These are phyloP conservation scores for Cyrtorhinus lividipennis DNA, from an alignment of 1,140 invertebrate species.

Conservation along the genomic window DNA sequence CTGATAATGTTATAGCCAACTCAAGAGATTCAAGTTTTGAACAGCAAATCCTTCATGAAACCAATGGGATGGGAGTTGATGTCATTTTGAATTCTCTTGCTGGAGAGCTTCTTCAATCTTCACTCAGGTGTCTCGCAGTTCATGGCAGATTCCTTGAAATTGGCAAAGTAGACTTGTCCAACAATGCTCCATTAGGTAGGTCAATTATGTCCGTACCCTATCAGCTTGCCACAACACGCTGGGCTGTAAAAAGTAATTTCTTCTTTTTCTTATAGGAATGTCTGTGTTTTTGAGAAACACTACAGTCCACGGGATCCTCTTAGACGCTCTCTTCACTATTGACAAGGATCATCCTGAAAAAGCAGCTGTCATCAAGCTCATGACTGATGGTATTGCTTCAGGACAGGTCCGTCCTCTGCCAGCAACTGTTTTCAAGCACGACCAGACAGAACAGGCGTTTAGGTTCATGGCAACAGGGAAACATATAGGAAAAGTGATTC, in stretches of 20 bases:
- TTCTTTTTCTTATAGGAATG: constrained; percentile 56
- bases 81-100: constrained; percentile 87
- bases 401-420: constrained; percentile 77
- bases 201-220: constrained; percentile 25
- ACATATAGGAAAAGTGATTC: constrained; percentile 90
- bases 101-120: constrained; percentile 84
- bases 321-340: constrained; percentile 76
- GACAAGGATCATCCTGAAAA: constrained; percentile 53
- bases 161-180: constrained; percentile 90
- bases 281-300: constrained; percentile 89
- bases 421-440: constrained; percentile 61
- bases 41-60: constrained; percentile 61
- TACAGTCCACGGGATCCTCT: constrained; percentile 87
- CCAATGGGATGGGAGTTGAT: constrained; percentile 74
- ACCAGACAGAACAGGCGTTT: constrained; percentile 86
- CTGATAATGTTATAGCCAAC: constrained; percentile 72
- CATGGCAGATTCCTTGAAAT: constrained; percentile 93
- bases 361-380: constrained; percentile 49
- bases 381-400: constrained; percentile 63
- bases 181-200: constrained; percentile 55
- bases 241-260: too few relatives aligned
- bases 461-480: constrained; percentile 89
- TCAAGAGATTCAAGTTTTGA: constrained; percentile 87
- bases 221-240: too few relatives aligned
- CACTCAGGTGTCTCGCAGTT: constrained; percentile 71